Evolutionary conservation across 2,113 vertebrate species (phyloP).

Genomic region (Pteropus alecto): DNA sequence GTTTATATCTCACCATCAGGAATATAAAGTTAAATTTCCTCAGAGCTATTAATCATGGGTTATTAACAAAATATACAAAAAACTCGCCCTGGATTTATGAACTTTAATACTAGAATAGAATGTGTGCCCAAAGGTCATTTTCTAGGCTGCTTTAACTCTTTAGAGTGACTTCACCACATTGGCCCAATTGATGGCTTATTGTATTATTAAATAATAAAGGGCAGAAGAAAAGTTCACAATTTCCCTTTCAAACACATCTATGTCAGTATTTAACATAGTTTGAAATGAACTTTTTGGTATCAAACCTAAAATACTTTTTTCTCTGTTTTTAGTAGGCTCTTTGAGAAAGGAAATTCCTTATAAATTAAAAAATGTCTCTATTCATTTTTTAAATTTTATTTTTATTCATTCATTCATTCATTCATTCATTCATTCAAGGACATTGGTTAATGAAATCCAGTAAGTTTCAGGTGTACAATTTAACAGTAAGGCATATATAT

Average conservation of each 20-base stretch:
- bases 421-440: too few relatives aligned
- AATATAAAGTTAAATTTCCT: slow-evolving; percentile 50
- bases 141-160: background rate
- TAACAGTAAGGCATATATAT: too few relatives aligned
- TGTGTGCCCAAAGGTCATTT: background rate
- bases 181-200: background rate
- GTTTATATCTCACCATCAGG: slow-evolving; percentile 44
- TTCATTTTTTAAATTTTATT: background rate
- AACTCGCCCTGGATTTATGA: background rate
- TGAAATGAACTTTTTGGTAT: background rate
- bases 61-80: slow-evolving; percentile 52
- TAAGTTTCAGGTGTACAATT: too few relatives aligned
- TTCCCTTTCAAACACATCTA: background rate
- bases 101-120: slow-evolving; percentile 20
- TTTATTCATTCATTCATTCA: too few relatives aligned
- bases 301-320: background rate
- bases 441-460: too few relatives aligned
- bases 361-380: background rate
- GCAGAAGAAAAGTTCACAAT: background rate
- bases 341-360: slow-evolving; percentile 26
- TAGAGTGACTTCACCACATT: background rate
- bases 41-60: slow-evolving; percentile 5
- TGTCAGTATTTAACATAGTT: slow-evolving; percentile 19
- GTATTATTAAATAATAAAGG: slow-evolving; percentile 32
- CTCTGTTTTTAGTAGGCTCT: background rate